Conservation (phyloP, 2,113 vertebrate genomes). For the Guaruba guarouba region DNA sequence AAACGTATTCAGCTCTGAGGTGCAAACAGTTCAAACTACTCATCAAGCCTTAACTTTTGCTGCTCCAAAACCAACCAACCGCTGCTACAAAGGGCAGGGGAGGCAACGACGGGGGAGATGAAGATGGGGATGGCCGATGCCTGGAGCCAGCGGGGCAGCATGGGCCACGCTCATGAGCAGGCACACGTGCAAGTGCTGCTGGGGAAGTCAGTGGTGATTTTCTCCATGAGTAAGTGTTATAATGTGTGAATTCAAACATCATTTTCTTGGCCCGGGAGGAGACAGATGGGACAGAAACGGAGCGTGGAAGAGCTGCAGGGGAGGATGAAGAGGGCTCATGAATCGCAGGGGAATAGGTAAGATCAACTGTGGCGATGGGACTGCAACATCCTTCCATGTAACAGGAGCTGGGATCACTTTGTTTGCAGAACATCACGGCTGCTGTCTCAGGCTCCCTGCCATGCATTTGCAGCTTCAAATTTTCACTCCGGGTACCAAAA, state of each 20-base stretch:
- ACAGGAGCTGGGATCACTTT: not conserved
- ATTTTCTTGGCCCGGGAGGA: not conserved
- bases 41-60: not conserved
- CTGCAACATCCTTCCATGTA: not conserved
- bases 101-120: not conserved
- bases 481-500: not conserved
- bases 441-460: not conserved
- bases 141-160: not conserved
- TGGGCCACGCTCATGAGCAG: fast-evolving
- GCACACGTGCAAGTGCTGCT: not conserved
- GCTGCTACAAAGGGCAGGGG: not conserved
- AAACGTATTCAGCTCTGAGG: not conserved
- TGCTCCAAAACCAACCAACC: not conserved
- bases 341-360: not conserved
- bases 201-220: conserved; percentile 22
- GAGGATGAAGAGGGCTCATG: not conserved
- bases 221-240: conserved; percentile 14
- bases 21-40: conserved; percentile 20
- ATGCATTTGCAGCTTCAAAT: not conserved
- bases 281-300: fast-evolving
- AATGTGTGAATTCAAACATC: not conserved
- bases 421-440: not conserved
- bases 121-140: not conserved
- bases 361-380: not conserved
- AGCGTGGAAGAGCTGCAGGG: not conserved